Evolutionary conservation across 2,113 vertebrate species (phyloP).

Genomic region (Trogon surrucura): DNA sequence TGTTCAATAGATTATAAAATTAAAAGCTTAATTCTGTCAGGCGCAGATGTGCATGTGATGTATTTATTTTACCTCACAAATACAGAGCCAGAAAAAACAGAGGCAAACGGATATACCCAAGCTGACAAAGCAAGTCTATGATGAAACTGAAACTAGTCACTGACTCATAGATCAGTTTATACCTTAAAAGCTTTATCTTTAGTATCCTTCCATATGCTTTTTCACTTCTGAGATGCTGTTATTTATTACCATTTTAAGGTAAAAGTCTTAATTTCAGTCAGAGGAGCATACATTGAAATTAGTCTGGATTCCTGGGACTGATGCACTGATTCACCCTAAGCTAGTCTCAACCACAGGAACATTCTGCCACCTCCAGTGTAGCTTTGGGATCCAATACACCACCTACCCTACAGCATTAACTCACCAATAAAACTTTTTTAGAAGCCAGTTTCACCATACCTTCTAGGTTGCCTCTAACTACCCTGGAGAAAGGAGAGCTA

Average conservation of each 20-base stretch:
- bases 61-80: neutral
- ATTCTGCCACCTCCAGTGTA: neutral
- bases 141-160: neutral
- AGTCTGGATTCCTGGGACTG: neutral
- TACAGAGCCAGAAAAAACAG: neutral
- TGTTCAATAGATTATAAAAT: neutral
- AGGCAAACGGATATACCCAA: neutral
- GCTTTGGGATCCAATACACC: neutral
- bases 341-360: neutral
- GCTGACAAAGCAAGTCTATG: neutral
- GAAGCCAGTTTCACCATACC: neutral
- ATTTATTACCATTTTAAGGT: neutral
- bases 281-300: neutral
- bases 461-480: neutral
- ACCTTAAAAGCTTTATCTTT: neutral
- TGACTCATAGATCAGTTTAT: neutral
- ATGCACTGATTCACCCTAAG: neutral
- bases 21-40: neutral
- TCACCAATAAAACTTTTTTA: neutral
- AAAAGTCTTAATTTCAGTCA: neutral
- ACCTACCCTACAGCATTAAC: neutral
- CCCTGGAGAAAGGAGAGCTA: neutral
- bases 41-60: neutral
- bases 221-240: neutral
- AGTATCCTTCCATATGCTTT: neutral